A percentile compares a stretch with the other conserved stretches of the same genome.
These are phyloP conservation scores for Corythucha ciliata DNA, from an alignment of 2,888 invertebrate species.

Conservation along the genomic window DNA sequence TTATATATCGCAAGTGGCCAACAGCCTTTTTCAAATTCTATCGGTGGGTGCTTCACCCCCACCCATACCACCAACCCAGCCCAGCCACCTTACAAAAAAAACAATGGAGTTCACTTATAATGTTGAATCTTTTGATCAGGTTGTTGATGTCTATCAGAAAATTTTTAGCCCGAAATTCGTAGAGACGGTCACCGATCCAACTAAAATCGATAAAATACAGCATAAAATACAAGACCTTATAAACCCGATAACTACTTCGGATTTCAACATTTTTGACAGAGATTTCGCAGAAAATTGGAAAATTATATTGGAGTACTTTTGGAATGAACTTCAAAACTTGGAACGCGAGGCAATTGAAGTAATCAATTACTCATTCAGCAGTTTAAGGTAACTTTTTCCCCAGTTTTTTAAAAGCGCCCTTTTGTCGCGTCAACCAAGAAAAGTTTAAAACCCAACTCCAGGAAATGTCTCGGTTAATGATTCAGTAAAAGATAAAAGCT, in stretches of 20 bases:
- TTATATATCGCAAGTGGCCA: conserved; percentile 70
- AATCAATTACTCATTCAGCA: conserved; percentile 76
- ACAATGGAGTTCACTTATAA: too few species aligned
- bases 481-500: too few species aligned
- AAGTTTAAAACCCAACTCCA: too few species aligned
- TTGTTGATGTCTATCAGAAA: conserved; percentile 14
- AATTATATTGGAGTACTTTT: conserved; percentile 66
- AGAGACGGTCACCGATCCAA: conserved; percentile 69
- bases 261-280: conserved; percentile 72
- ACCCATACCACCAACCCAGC: too few species aligned
- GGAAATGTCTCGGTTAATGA: too few species aligned
- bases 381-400: conserved; percentile 48
- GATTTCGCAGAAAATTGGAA: conserved; percentile 80
- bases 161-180: conserved; percentile 20
- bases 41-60: conserved; percentile 28
- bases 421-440: too few species aligned
- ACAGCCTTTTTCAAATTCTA: conserved; percentile 58
- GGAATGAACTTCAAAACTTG: conserved; percentile 59
- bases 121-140: too few species aligned
- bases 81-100: too few species aligned
- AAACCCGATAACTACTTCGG: conserved; percentile 62
- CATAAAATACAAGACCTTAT: conserved; percentile 69
- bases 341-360: conserved; percentile 76
- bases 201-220: conserved; percentile 74
- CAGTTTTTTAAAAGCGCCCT: too few species aligned